phyloP scores from a whole-genome alignment of 2,797 vertebrate species.

The Cryptoprocta ferox region DNA sequence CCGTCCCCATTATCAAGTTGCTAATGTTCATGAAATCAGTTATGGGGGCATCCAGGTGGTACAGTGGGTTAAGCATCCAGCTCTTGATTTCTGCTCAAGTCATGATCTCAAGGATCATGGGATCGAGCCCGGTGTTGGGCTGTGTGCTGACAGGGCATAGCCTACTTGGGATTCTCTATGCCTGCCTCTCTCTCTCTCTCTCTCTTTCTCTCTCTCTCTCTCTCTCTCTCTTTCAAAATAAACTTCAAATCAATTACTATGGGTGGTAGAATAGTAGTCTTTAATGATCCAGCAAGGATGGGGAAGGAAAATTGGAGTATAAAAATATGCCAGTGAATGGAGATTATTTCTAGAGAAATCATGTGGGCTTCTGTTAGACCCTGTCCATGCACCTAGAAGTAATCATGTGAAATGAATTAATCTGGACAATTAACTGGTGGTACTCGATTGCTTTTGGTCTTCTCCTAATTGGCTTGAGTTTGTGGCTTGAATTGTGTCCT shows the following conservation, averaged over 20 bases:
- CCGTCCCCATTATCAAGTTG: slow-evolving; percentile 14
- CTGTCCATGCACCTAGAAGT: neutral
- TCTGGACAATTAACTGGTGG: slow-evolving; percentile 49
- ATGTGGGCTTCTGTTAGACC: neutral
- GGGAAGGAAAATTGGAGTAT: slow-evolving; percentile 14
- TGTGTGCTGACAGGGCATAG: too few species aligned
- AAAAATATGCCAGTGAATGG: neutral
- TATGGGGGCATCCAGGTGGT: neutral
- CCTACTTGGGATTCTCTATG: too few species aligned
- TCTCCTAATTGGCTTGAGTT: slow-evolving; percentile 70
- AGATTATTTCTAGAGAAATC: slow-evolving; percentile 37
- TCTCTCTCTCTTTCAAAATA: too few species aligned
- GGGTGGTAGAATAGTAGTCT: slow-evolving; percentile 2
- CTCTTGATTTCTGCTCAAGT: too few species aligned
- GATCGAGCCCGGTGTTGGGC: too few species aligned
- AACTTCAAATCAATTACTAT: neutral
- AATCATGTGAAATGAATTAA: slow-evolving; percentile 31
- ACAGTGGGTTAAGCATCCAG: too few species aligned
- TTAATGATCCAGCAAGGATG: neutral
- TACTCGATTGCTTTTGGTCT: slow-evolving; percentile 73
- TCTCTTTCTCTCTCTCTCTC: too few species aligned
- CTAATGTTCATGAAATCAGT: neutral
- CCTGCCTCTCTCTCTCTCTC: too few species aligned
- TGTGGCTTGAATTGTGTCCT: slow-evolving; percentile 69
- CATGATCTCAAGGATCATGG: too few species aligned